Base-by-base conservation (phyloP, 2,797 vertebrate species). In the Distichodus sexfasciatus region DNA sequence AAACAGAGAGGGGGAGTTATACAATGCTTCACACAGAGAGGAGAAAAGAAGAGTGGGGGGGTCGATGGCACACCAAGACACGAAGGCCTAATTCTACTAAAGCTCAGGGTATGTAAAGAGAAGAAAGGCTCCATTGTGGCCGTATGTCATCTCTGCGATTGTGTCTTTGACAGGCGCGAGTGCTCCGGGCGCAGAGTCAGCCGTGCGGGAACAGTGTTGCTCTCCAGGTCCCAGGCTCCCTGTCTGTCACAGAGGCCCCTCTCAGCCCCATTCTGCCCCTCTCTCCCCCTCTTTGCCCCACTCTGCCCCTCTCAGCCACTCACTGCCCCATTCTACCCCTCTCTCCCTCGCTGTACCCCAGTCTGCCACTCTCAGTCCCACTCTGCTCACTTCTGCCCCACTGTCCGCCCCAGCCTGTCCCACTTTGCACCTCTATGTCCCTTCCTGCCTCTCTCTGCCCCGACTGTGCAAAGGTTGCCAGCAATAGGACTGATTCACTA, bases 51-150 rank as follows among this genome's bases (percentile, higher is more conserved):
- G 21, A 43, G 36, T 12, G 46, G 48, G 26, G 54, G 36, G 50
- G 61, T 14, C 4, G 57, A 43, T 26, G 48, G 38, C 14, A n/a
- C 35, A 31, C 47, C 11, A 17, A 62, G 38, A 48, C 17, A 65
- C 47, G 60, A 17, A 66, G 64, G 48, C 35, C 65, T 57, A 64
- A 63, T 74, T 54, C 36, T 44, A 23, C 33, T 61, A 40, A 59
- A 60, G 21, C 24, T 50, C 28, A 35, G 35, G 23, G 14, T 12
- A 55, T 50, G 8, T 7, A 29, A 1, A 48, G 47, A 58, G 28
- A 66, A 64, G 24, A 76, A 76, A 61, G 26, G 48, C 38, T 4
- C 26, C 48, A 51, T 66, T 74, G 68, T 76, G 54, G 53, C 51
- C 26, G n/a, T 36, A 15, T 66, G 58, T 65, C 54, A 71, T 72